Base-by-base conservation (phyloP, 2,113 vertebrate genomes). In the Pygoscelis adeliae region DNA sequence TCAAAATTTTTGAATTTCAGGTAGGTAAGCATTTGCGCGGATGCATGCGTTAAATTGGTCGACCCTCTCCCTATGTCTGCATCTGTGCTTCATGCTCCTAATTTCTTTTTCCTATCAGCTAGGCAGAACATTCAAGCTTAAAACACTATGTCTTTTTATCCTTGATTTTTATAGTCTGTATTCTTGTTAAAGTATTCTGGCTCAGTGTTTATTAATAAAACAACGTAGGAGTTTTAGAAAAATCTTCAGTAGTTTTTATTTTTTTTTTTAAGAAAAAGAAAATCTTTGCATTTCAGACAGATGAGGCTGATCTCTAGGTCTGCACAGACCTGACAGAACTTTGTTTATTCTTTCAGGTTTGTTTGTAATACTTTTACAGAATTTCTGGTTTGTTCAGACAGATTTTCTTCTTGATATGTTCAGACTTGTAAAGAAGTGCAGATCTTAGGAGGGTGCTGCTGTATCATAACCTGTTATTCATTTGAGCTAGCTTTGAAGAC, bases 1-100 rank as follows among this genome's bases (percentile, higher is more conserved):
- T 97, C 94, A 98, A 96, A 97, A 93, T 97, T 98, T 97, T 97
- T 97, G 96, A 97, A 98, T 98, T 97, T 97, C 97, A 97, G 97
- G 97, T 98, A 95, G 97, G 97, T 98, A 96, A 96, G 97, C 97
- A 96, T 92, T 95, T 96, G 94, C 93, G 96, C 93, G 91, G 97
- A 97, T 97, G 97, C 97, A 98, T 97, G 96, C 92, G 96, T 97
- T 97, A 97, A 98, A 97, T 97, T 98, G 96, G 95, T 97, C 94
- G 97, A 97, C 97, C 96, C 97, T 97, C 97, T 97, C 97, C 97
- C 97, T 97, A 95, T 96, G 97, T 97, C 96, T 97, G 94, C 96
- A 95, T 97, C 96, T 95, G 83, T 98, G 95, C 93, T 97, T 97
- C 95, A 97, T 97, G 95, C 93, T 97, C 96, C 95, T 96, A 55